Percentiles rank a stretch among this genome's conserved stretches.
phyloP scores from a whole-genome alignment of 1,140 invertebrate genomes.

The Aphidius ervi region DNA sequence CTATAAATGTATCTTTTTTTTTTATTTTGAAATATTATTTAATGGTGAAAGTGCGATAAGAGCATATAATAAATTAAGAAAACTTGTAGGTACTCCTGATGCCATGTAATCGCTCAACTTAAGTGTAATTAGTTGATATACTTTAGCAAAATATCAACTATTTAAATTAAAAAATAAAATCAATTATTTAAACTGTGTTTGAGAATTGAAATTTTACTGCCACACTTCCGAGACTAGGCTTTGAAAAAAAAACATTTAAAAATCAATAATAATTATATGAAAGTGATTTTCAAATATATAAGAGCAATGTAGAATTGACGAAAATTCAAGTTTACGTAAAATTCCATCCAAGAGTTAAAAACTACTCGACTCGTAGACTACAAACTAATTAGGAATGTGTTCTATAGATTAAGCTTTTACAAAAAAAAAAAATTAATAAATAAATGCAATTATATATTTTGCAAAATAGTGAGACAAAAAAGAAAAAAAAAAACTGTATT shows the following conservation, averaged over 20 bases:
- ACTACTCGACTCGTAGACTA: too few species aligned
- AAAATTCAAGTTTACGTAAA: too few species aligned
- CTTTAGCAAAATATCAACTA: slow-evolving; percentile 6
- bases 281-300: too few species aligned
- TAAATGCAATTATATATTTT: slow-evolving; percentile 5
- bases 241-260: too few species aligned
- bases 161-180: slow-evolving; percentile 5
- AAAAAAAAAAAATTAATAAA: too few species aligned
- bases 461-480: slow-evolving; percentile 23
- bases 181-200: slow-evolving; percentile 1
- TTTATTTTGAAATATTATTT: slow-evolving; percentile 13
- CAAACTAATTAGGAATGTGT: too few species aligned
- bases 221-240: slow-evolving; percentile 11
- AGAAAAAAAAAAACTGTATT: slow-evolving; percentile 41
- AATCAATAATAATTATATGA: too few species aligned
- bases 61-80: slow-evolving; percentile 17
- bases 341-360: too few species aligned
- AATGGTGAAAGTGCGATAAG: slow-evolving; percentile 19
- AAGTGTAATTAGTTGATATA: slow-evolving; percentile 39
- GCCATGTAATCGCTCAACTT: slow-evolving; percentile 46
- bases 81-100: slow-evolving; percentile 33
- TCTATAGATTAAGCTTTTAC: too few species aligned
- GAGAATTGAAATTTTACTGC: slow-evolving; percentile 13
- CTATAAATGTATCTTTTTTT: slow-evolving; percentile 5
- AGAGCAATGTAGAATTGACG: too few species aligned